phyloP scores from a whole-genome alignment of 1,140 invertebrate species.

The Drosophila melanogaster region Release_6_plus_ISO1_MT NT_037436.4:15719501-15720000 shows the following conservation, averaged over 20 bases:
- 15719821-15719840: too few relatives aligned
- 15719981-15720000: conserved; percentile 3
- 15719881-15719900: not conserved
- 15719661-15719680: not conserved
- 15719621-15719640: not conserved
- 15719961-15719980: not conserved
- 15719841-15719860: not conserved
- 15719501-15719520: not conserved
- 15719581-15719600: not conserved
- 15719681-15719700: not conserved
- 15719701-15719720: not conserved
- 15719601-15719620: conserved; percentile 1
- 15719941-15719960: conserved; percentile 8
- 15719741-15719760: not conserved
- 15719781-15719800: not conserved
- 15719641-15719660: not conserved
- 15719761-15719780: not conserved
- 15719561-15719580: conserved; percentile 10
- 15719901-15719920: too few relatives aligned
- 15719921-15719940: not conserved
- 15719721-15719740: not conserved
- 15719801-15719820: not conserved
- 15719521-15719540: conserved; percentile 8
- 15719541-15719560: not conserved
- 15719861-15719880: not conserved